Base-by-base conservation (phyloP, 1,140 invertebrate genomes). In the Micrasema minimum region DNA sequence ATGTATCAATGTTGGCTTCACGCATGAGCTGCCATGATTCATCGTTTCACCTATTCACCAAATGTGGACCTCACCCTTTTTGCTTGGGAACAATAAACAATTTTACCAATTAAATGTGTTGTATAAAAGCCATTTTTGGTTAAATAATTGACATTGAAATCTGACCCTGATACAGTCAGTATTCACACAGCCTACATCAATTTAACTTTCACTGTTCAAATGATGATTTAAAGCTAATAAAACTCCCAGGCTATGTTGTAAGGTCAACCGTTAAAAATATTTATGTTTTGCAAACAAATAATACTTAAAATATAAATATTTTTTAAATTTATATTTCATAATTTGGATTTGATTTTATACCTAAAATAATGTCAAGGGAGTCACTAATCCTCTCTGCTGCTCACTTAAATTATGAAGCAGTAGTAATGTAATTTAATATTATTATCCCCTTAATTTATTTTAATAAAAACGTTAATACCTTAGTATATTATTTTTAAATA, bases 171-270 rank as follows among this genome's bases (percentile, higher is more conserved):
- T 20, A 51, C 10, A 14, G n/a, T n/a, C 43, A n/a, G 18, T 45
- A 16, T 2, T 16, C 22, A 12, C 5, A 14, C 31, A 31, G 7
- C 20, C n/a, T 31, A 6, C 43, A 7, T 12, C 31, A 59, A 37
- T 38, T 20, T 38, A 18, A 59, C 55, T 59, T 59, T 59, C 55
- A 59, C 55, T 22, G 9, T 41, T 11, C 37, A 59, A 41, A 59
- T 41, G 14, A 22, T 53, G 50, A 10, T 41, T 59, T 41, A 59
- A 43, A 59, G 38, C 16, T 20, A 16, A 20, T 48, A 22, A n/a
- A 22, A 11, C 20, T 48, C 46, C 11, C 18, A 18, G 12, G 9
- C 35, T n/a, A n/a, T n/a, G n/a, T n/a, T 38, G 16, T 23, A 31
- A 31, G 26, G 26, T 31, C 26, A 31, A 2, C 2, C 7, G 7